Percentiles rank a stretch among this genome's conserved stretches.
Conservation (phyloP, 2,797 vertebrate genomes). For the Oceanodroma leucorhoa region DNA sequence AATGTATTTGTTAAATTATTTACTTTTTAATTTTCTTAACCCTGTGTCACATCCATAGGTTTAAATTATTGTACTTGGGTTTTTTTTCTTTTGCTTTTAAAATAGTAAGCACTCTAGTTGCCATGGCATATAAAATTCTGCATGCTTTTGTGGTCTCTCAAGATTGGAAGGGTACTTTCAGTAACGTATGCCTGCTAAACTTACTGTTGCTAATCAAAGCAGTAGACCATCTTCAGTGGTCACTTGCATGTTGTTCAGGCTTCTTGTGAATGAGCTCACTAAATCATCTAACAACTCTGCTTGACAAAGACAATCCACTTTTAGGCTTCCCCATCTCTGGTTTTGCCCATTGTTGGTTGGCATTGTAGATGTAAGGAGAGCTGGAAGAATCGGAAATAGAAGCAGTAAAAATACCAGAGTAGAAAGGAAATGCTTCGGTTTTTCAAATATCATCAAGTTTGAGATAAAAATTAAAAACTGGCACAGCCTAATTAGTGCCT, state of each 20-base stretch:
- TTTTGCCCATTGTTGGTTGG: not conserved
- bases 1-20: not conserved
- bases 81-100: not conserved
- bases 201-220: not conserved
- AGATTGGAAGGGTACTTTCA: not conserved
- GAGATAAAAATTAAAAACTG: not conserved
- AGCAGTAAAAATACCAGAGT: not conserved
- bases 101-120: not conserved
- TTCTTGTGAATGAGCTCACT: not conserved
- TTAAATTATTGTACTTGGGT: not conserved
- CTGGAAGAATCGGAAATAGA: not conserved
- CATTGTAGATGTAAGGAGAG: not conserved
- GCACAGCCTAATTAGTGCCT: not conserved
- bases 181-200: not conserved
- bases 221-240: not conserved
- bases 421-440: not conserved
- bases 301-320: not conserved
- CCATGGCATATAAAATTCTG: not conserved
- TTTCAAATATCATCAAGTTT: not conserved
- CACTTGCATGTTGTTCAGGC: not conserved
- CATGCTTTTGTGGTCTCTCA: not conserved
- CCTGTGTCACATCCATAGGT: not conserved
- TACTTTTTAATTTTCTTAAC: not conserved
- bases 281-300: not conserved
- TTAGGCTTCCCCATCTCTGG: accelerated